Conservation (phyloP, 1,140 invertebrate genomes). For the Branchinecta lindahli region DNA sequence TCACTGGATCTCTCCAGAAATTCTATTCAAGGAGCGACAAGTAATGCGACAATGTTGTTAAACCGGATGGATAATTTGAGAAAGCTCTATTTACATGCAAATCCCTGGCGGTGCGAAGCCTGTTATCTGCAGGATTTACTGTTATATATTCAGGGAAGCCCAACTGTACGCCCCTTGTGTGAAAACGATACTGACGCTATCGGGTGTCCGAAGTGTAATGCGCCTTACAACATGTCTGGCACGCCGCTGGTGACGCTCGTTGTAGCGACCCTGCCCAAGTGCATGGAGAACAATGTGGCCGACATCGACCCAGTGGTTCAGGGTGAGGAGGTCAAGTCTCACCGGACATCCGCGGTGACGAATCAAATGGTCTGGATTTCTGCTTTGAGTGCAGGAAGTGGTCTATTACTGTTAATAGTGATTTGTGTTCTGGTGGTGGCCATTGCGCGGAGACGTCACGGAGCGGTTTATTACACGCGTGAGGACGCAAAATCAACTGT, state of each 20-base stretch:
- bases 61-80: conserved; percentile 30
- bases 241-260: conserved; percentile 26
- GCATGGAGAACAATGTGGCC: conserved; percentile 23
- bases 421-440: background rate
- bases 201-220: conserved; percentile 21
- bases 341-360: background rate
- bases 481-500: background rate
- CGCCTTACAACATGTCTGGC: conserved; percentile 21
- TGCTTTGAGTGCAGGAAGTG: conserved; percentile 2
- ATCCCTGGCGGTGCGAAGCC: conserved; percentile 49
- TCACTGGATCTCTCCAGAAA: conserved; percentile 46
- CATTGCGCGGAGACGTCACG: background rate
- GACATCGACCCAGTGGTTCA: background rate
- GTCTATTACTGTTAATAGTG: background rate
- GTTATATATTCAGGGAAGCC: conserved; percentile 9
- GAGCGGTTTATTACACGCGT: conserved; percentile 6
- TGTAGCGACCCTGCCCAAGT: conserved; percentile 38
- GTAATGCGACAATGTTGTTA: conserved; percentile 37
- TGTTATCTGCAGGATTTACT: conserved; percentile 29
- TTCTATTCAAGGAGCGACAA: conserved; percentile 40
- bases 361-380: background rate
- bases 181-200: background rate
- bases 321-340: background rate
- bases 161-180: background rate
- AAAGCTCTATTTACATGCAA: conserved; percentile 39